Percentiles rank a stretch among this genome's conserved stretches.
phyloP scores from a whole-genome alignment of 2,113 vertebrate genomes.

The Solea solea region DNA sequence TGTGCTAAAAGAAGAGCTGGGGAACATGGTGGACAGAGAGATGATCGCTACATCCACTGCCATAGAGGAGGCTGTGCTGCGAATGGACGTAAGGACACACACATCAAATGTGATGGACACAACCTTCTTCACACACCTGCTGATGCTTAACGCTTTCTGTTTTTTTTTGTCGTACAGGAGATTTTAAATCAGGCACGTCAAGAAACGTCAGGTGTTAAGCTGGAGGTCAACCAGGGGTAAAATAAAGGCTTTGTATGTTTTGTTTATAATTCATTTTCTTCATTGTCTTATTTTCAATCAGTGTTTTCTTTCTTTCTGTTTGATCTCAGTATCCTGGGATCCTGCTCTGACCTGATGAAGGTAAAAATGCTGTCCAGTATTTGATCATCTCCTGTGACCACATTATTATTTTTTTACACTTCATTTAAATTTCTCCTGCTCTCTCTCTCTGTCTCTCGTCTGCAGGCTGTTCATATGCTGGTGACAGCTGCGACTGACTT shows the following conservation, averaged over 20 bases:
- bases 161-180: constrained; percentile 79
- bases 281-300: background rate
- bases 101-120: fast-evolving
- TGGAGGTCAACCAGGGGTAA: constrained; percentile 96
- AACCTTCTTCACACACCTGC: background rate
- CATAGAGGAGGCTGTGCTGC: constrained; percentile 87
- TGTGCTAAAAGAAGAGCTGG: constrained; percentile 89
- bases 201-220: constrained; percentile 87
- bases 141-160: background rate
- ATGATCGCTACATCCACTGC: constrained; percentile 89
- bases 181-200: constrained; percentile 91
- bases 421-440: background rate
- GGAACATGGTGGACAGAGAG: constrained; percentile 93
- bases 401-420: background rate
- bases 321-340: constrained; percentile 88
- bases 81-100: constrained; percentile 87
- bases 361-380: constrained; percentile 36
- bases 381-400: background rate
- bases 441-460: background rate
- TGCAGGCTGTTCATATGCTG: constrained; percentile 89
- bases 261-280: background rate
- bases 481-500: constrained; percentile 91
- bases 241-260: constrained; percentile 13
- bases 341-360: constrained; percentile 94
- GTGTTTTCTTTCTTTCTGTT: background rate